Evolutionary conservation across 2,888 invertebrate species (phyloP).

Genomic region (Rotaria magnacalcarata): DNA sequence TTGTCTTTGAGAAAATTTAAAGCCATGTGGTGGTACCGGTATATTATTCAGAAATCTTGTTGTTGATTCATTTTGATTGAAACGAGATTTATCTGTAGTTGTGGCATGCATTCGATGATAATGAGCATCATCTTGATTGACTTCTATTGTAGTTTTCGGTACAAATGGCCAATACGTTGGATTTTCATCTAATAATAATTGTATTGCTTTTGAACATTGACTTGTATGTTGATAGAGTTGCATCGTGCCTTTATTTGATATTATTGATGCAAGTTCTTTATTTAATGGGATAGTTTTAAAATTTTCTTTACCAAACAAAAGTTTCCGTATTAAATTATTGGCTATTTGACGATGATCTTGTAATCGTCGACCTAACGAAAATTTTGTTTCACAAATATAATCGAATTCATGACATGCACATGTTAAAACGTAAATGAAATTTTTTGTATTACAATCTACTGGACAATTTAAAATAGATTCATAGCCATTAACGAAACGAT

Average conservation of each 20-base stretch:
- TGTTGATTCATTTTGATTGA: no score
- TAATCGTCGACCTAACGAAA: background rate
- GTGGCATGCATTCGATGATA: no score
- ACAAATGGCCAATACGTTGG: background rate
- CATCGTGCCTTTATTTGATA: background rate
- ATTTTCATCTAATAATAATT: background rate
- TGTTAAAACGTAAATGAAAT: background rate
- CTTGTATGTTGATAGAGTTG: background rate
- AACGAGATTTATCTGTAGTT: no score
- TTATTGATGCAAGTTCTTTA: background rate
- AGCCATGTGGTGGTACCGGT: no score
- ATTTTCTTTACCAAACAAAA: background rate
- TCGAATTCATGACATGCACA: background rate
- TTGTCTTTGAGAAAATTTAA: no score
- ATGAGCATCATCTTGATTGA: background rate
- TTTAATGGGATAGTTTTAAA: background rate
- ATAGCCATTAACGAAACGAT: background rate
- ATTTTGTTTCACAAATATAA: background rate
- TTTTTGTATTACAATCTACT: background rate
- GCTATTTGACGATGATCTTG: background rate
- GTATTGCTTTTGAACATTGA: background rate
- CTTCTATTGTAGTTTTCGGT: background rate
- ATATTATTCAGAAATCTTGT: no score
- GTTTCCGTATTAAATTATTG: background rate
- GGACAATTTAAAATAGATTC: conserved; percentile 4